phyloP scores from a whole-genome alignment of 2,113 vertebrate species.

The Dolichotis patagonum region DNA sequence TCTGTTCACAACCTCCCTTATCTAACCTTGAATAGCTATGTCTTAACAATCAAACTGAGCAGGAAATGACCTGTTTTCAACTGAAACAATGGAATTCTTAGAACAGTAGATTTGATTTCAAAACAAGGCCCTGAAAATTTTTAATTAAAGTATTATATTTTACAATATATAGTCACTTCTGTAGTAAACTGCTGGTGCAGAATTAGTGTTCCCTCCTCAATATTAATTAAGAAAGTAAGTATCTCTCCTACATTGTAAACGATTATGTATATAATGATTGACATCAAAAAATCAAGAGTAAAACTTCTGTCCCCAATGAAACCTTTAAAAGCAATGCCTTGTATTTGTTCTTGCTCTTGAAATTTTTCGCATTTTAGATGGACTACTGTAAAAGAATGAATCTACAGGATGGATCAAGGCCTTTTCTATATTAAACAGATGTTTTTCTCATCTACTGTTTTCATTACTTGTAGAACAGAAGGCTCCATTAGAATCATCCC shows the following conservation, averaged over 20 bases:
- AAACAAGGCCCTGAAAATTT: slow-evolving; percentile 73
- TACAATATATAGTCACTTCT: slow-evolving; percentile 8
- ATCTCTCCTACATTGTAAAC: not conserved
- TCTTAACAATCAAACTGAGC: slow-evolving; percentile 37
- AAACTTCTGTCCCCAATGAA: not conserved
- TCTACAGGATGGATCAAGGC: slow-evolving; percentile 61
- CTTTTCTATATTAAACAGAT: slow-evolving; percentile 44
- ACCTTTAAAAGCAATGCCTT: slow-evolving; percentile 11
- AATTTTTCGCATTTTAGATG: not conserved
- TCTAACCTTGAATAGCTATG: slow-evolving; percentile 65
- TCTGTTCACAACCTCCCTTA: slow-evolving; percentile 70
- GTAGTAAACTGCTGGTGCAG: slow-evolving; percentile 46
- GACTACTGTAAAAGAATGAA: slow-evolving; percentile 24
- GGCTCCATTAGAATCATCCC: not conserved
- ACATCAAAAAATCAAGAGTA: not conserved
- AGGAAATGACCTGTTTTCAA: slow-evolving; percentile 70
- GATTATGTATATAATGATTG: not conserved
- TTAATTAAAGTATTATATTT: slow-evolving; percentile 74
- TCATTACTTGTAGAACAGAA: slow-evolving; percentile 59
- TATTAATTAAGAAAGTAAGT: slow-evolving; percentile 33
- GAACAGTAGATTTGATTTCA: slow-evolving; percentile 70
- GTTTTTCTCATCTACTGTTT: slow-evolving; percentile 56
- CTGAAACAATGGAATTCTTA: slow-evolving; percentile 76
- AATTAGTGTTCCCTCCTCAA: slow-evolving; percentile 40
- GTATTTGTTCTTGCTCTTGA: not conserved